A percentile compares a stretch with the other conserved stretches of the same genome.
These are phyloP conservation scores for Rhynchotus rufescens DNA, from an alignment of 2,797 vertebrate genomes.

Conservation along the genomic window DNA sequence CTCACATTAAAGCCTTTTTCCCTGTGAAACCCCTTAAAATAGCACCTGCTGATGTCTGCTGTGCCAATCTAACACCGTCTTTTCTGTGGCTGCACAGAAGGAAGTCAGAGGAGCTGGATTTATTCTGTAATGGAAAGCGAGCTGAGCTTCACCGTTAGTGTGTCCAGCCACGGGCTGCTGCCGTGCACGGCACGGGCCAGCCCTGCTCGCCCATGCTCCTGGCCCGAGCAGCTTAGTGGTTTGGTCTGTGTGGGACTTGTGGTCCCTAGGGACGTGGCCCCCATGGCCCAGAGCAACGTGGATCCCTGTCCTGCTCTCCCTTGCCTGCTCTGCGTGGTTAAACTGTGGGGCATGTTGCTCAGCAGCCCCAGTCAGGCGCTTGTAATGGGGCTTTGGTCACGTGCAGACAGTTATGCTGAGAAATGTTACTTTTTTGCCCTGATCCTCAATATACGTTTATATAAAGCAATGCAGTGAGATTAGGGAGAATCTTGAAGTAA, in stretches of 20 bases:
- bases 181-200: too few species aligned
- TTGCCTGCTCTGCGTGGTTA: neutral
- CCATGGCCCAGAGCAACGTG: neutral
- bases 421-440: neutral
- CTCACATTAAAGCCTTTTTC: neutral
- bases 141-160: neutral
- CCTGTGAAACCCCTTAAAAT: neutral
- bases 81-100: neutral
- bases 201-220: neutral
- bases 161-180: neutral
- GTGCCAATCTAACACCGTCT: neutral
- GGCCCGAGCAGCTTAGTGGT: neutral
- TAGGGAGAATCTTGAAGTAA: neutral
- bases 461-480: neutral
- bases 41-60: neutral
- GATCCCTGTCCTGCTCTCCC: neutral
- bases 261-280: neutral
- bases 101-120: neutral
- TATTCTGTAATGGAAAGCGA: neutral
- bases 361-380: neutral
- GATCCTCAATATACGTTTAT: neutral
- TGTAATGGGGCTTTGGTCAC: neutral
- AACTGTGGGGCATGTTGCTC: neutral
- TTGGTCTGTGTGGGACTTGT: neutral
- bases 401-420: neutral